Percentiles rank a stretch among this genome's conserved stretches.
Conservation (phyloP, 2,888 invertebrate genomes). For the Furcula furcula region DNA sequence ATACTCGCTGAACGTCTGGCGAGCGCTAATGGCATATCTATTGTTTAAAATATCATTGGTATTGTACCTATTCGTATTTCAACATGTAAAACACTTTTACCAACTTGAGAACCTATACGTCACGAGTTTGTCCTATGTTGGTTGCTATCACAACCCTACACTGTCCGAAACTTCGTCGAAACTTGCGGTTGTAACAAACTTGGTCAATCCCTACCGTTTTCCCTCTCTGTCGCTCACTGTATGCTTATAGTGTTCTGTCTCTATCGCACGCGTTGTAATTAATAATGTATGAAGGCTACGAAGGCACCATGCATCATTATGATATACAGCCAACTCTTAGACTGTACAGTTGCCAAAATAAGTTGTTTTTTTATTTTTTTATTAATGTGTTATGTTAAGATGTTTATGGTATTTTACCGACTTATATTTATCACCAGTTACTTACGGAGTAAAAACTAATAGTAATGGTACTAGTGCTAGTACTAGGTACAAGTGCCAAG, state of each 20-base stretch:
- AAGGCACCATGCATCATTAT: conserved; percentile 64
- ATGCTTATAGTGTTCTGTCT: conserved; percentile 26
- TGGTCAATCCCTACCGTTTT: conserved; percentile 37
- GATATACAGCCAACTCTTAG: conserved; percentile 48
- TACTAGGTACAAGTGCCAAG: too few species aligned
- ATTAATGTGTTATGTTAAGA: too few species aligned
- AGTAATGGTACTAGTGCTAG: too few species aligned
- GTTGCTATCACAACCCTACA: conserved; percentile 33
- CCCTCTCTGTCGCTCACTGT: conserved; percentile 26
- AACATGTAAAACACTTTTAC: conserved; percentile 1
- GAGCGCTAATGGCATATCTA: too few species aligned
- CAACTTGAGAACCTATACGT: conserved; percentile 9
- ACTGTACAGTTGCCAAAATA: conserved; percentile 56
- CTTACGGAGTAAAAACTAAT: too few species aligned
- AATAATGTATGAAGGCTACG: conserved; percentile 70
- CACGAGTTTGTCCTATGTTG: conserved; percentile 32
- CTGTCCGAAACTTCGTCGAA: conserved; percentile 34
- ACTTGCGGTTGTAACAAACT: conserved; percentile 32
- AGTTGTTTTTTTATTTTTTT: too few species aligned
- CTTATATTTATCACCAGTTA: too few species aligned
- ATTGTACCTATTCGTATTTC: too few species aligned
- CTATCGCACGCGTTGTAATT: conserved; percentile 55
- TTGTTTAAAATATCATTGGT: too few species aligned
- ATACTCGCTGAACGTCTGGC: too few species aligned
- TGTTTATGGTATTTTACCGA: too few species aligned